These are phyloP conservation scores for Hippocampus guttulatus DNA, from an alignment of 2,113 vertebrate genomes.

Conservation along the genomic window DNA sequence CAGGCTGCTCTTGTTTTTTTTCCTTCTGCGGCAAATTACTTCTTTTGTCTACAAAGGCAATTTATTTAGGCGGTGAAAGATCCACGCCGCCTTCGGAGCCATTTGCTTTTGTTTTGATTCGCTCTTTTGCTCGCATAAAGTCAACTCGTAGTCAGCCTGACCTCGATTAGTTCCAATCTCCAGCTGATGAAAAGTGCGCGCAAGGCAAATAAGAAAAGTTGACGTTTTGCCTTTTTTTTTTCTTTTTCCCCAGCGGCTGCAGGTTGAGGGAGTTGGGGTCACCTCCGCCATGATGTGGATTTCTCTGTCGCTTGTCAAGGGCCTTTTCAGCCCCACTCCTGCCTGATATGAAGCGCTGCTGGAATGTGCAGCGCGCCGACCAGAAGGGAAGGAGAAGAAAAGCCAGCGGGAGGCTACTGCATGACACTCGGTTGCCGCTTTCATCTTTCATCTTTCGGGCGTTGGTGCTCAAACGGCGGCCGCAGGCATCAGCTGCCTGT, in stretches of 20 bases:
- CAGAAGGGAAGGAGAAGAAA: neutral
- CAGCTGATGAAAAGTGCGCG: conserved; percentile 11
- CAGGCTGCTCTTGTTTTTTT: neutral
- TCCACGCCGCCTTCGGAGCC: conserved; percentile 35
- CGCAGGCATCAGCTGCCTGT: conserved; percentile 30
- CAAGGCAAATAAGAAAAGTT: conserved; percentile 25
- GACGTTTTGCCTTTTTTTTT: neutral
- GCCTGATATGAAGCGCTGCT: conserved; percentile 11
- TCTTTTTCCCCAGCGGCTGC: neutral
- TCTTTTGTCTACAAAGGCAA: conserved; percentile 63
- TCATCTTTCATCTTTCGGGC: conserved; percentile 42
- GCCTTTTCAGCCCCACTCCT: conserved; percentile 15
- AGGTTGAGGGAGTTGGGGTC: neutral
- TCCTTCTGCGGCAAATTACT: neutral
- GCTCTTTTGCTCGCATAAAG: conserved; percentile 30
- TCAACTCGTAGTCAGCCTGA: conserved; percentile 29
- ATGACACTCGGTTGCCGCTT: conserved; percentile 20
- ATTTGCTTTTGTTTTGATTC: conserved; percentile 55
- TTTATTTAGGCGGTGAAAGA: conserved; percentile 66
- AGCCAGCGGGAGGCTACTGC: conserved; percentile 31
- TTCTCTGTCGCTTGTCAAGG: conserved; percentile 2
- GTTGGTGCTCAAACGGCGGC: conserved; percentile 20
- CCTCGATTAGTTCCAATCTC: conserved; percentile 43
- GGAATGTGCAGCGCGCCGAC: conserved; percentile 8
- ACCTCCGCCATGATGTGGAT: conserved; percentile 7